Conservation (phyloP, 2,888 invertebrate genomes). For the Sminthurides aquaticus region DNA sequence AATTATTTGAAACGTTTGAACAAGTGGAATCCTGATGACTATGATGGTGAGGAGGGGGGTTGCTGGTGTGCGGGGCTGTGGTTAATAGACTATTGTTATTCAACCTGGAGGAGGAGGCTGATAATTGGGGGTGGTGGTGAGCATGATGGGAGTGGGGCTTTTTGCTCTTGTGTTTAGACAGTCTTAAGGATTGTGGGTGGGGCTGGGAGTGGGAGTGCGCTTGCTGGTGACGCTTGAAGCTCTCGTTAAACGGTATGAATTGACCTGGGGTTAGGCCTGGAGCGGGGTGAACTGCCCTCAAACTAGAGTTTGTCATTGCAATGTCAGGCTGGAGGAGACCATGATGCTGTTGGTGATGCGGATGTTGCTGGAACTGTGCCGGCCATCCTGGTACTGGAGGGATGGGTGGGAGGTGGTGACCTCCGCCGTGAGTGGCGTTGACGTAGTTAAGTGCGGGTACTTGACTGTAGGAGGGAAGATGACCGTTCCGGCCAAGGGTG, state of each 20-base stretch:
- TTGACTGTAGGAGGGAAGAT: background rate
- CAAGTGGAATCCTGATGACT: slow-evolving; percentile 33
- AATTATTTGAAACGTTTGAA: slow-evolving; percentile 30
- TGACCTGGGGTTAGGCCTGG: background rate
- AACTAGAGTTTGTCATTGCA: background rate
- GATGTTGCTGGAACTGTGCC: background rate
- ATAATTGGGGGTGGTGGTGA: background rate
- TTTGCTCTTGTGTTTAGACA: slow-evolving; percentile 4
- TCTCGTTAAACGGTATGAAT: slow-evolving; percentile 19
- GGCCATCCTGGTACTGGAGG: slow-evolving; percentile 8
- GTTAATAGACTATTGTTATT: slow-evolving; percentile 16
- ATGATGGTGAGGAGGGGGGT: slow-evolving; percentile 25
- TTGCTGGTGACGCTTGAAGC: slow-evolving; percentile 23
- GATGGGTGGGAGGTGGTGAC: background rate
- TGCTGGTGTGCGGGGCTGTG: slow-evolving; percentile 12
- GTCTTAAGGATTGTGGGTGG: slow-evolving; percentile 13
- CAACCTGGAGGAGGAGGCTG: background rate
- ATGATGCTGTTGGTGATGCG: background rate
- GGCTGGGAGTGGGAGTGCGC: slow-evolving; percentile 10
- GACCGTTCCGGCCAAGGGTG: background rate
- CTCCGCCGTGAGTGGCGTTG: background rate
- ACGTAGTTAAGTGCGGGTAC: background rate
- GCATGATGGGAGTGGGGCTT: slow-evolving; percentile 1
- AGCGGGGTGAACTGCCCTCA: slow-evolving; percentile 8
- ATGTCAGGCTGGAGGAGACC: background rate